A percentile compares a stretch with the other conserved stretches of the same genome.
Conservation (phyloP, 2,797 vertebrate species). For the Dicrostonyx torquatus region DNA sequence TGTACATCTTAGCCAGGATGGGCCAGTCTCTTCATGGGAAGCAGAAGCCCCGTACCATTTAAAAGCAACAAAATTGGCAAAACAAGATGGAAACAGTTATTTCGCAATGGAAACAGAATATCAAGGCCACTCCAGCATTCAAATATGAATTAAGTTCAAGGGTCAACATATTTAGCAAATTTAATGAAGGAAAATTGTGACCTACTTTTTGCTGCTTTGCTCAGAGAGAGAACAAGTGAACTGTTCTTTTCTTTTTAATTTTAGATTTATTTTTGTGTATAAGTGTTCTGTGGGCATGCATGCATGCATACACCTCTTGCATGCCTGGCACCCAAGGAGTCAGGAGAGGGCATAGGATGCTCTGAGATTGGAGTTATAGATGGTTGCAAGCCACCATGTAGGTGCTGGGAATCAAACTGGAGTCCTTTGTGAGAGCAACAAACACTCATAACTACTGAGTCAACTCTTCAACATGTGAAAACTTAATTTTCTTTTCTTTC, state of each 20-base stretch:
- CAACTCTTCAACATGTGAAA: background rate
- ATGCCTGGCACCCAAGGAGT: background rate
- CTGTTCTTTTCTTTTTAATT: conserved; percentile 25
- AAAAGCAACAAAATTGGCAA: conserved; percentile 42
- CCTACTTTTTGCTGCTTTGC: conserved; percentile 60
- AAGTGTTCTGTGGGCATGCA: background rate
- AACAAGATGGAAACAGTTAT: conserved; percentile 51
- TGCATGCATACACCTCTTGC: background rate
- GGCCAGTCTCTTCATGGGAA: background rate
- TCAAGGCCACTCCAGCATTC: conserved; percentile 23
- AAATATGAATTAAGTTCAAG: conserved; percentile 45
- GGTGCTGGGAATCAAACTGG: background rate
- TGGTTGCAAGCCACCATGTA: background rate
- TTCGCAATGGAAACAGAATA: conserved; percentile 47
- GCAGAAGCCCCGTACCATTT: background rate
- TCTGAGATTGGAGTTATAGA: background rate
- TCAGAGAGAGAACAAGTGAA: conserved; percentile 39
- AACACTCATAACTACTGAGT: background rate
- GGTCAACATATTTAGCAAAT: conserved; percentile 70
- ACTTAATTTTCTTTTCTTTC: conserved; percentile 1
- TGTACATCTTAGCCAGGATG: background rate
- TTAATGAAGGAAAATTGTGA: conserved; percentile 64
- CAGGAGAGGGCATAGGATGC: background rate
- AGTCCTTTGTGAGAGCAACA: background rate
- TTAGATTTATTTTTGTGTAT: background rate